Evolutionary conservation across 2,888 invertebrate species (phyloP).

Genomic region (Tipula lateralis): DNA sequence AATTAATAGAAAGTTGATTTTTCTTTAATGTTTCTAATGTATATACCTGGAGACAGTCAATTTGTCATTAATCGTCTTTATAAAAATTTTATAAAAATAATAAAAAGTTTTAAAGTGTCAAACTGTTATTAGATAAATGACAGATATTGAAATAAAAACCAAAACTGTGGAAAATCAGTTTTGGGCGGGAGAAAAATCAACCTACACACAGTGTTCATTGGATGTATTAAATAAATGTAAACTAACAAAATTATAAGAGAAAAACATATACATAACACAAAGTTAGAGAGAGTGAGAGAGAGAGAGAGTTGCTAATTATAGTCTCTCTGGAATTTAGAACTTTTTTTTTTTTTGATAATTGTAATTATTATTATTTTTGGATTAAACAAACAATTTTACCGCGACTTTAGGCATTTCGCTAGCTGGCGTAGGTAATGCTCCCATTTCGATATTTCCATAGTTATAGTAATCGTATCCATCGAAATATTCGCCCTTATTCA

Average conservation of each 20-base stretch:
- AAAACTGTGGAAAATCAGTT: not conserved
- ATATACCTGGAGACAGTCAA: not conserved
- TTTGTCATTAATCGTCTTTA: not conserved
- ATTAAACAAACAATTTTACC: conserved; percentile 43
- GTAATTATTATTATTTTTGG: conserved; percentile 34
- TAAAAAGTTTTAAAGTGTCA: not conserved
- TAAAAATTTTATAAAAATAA: not conserved
- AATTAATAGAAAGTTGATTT: not conserved
- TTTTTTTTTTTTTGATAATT: not conserved
- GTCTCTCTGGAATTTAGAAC: not conserved
- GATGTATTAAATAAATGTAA: not conserved
- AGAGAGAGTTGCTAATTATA: not conserved
- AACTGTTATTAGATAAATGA: not conserved
- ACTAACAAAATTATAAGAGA: not conserved
- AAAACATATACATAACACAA: not conserved
- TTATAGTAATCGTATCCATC: conserved; percentile 25
- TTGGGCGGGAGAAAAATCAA: not conserved
- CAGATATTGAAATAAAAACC: not conserved
- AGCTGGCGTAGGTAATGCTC: conserved; percentile 50
- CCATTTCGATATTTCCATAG: conserved; percentile 48
- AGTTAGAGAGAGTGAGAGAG: not conserved
- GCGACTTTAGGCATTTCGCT: conserved; percentile 50
- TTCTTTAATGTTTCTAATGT: not conserved
- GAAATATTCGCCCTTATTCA: not conserved
- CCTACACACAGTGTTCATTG: not conserved